Evolutionary conservation across 1,140 invertebrate genomes (phyloP).

Genomic region (Brachionus calyciflorus): DNA sequence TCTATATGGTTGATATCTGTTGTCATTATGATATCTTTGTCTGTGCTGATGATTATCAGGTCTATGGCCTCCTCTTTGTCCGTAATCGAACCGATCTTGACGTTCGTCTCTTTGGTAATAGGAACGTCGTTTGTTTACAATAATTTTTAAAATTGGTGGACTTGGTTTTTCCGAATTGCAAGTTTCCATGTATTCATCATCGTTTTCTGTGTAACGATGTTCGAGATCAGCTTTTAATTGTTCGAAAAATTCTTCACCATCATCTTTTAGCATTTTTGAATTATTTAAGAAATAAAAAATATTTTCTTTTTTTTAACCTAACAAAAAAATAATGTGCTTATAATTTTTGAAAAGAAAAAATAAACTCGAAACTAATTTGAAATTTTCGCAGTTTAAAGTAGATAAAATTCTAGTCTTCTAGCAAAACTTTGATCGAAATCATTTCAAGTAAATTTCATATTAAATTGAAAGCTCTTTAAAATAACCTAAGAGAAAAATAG

Average conservation of each 20-base stretch:
- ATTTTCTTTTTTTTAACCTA: neutral
- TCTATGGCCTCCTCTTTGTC: neutral
- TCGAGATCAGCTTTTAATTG: neutral
- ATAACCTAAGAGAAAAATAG: too few relatives aligned
- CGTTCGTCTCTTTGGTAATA: neutral
- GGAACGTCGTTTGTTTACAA: neutral
- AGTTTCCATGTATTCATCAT: neutral
- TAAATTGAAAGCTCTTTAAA: too few relatives aligned
- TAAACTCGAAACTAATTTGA: neutral
- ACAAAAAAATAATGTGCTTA: conserved; percentile 31
- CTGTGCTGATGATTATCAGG: neutral
- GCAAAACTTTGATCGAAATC: too few relatives aligned
- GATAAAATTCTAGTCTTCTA: neutral
- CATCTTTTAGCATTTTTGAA: neutral
- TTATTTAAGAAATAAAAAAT: neutral
- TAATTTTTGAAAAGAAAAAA: neutral
- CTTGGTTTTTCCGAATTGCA: neutral
- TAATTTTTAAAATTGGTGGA: conserved; percentile 29
- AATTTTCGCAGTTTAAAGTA: neutral
- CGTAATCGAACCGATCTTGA: neutral
- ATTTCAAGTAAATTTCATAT: too few relatives aligned
- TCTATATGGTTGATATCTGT: neutral
- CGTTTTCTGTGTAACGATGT: conserved; percentile 8
- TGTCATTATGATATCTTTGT: neutral
- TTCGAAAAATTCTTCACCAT: conserved; percentile 19